Evolutionary conservation across 1,140 invertebrate genomes (phyloP).

Genomic region (Ceratosolen fusciceps): DNA sequence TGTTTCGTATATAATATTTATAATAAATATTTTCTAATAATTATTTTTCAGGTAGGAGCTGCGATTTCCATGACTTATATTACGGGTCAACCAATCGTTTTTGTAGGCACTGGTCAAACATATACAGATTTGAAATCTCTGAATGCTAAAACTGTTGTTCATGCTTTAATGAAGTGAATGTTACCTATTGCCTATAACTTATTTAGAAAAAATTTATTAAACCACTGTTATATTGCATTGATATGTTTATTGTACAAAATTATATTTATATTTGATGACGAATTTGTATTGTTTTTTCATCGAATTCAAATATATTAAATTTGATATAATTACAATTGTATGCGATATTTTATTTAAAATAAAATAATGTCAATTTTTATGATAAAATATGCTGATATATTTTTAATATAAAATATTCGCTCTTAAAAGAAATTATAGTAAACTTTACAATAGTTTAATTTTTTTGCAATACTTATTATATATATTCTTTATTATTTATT

Average conservation of each 20-base stretch:
- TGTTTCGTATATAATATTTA: too few species aligned
- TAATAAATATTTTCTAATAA: too few species aligned
- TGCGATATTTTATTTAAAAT: too few species aligned
- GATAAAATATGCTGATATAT: too few species aligned
- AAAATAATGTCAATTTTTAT: too few species aligned
- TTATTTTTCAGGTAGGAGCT: constrained; percentile 87
- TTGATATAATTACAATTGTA: constrained; percentile 17
- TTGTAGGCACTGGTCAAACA: constrained; percentile 99
- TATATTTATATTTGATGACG: constrained; percentile 25
- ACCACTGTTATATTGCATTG: constrained; percentile 21
- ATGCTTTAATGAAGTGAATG: constrained; percentile 93
- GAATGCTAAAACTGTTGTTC: constrained; percentile 97
- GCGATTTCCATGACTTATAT: constrained; percentile 99
- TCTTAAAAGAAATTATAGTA: too few species aligned
- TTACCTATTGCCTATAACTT: constrained; percentile 24
- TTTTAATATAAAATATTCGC: too few species aligned
- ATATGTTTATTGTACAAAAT: constrained; percentile 30
- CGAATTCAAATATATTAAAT: constrained; percentile 29
- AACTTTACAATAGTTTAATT: too few species aligned
- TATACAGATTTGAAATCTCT: constrained; percentile 98
- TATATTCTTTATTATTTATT: too few species aligned
- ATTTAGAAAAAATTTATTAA: constrained; percentile 22
- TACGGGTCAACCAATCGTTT: constrained; percentile 99
- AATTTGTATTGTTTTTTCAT: constrained; percentile 18
- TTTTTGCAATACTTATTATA: too few species aligned